Evolutionary conservation across 2,888 invertebrate species (phyloP).

Genomic region (Melanostoma scalare): DNA sequence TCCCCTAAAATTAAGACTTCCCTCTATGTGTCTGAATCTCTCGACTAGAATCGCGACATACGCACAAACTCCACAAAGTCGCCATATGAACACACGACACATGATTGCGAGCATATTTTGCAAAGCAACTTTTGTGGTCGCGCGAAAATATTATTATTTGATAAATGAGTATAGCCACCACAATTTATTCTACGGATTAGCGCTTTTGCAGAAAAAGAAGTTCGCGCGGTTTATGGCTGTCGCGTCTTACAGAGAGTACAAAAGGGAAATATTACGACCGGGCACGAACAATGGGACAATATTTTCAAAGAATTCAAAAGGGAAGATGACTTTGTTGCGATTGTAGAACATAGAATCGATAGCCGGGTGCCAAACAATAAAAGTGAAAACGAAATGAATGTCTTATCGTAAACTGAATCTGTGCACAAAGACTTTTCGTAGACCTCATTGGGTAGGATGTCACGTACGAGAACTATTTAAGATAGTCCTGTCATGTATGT

Average conservation of each 20-base stretch:
- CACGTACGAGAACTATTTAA: slow-evolving; percentile 43
- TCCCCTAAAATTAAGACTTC: slow-evolving; percentile 68
- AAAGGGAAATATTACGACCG: slow-evolving; percentile 24
- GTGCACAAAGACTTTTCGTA: slow-evolving; percentile 35
- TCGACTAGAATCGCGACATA: slow-evolving; percentile 11
- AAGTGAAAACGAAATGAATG: slow-evolving; percentile 53
- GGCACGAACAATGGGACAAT: slow-evolving; percentile 49
- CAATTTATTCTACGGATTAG: slow-evolving; percentile 59
- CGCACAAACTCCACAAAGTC: neutral
- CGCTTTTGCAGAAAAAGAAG: slow-evolving; percentile 34
- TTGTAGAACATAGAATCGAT: slow-evolving; percentile 3
- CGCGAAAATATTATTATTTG: slow-evolving; percentile 54
- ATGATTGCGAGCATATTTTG: slow-evolving; percentile 57
- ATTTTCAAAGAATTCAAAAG: slow-evolving; percentile 23
- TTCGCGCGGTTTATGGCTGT: slow-evolving; percentile 22
- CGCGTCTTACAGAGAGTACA: slow-evolving; percentile 42
- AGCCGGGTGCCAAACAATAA: slow-evolving; percentile 36
- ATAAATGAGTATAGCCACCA: slow-evolving; percentile 47
- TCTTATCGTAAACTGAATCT: slow-evolving; percentile 60
- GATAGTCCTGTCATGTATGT: slow-evolving; percentile 40
- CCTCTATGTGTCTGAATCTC: slow-evolving; percentile 3
- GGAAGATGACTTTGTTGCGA: slow-evolving; percentile 50
- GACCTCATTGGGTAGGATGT: slow-evolving; percentile 10
- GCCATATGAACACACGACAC: slow-evolving; percentile 5
- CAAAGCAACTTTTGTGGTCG: slow-evolving; percentile 52